phyloP scores from a whole-genome alignment of 2,113 vertebrate species.

The Oplegnathus fasciatus region DNA sequence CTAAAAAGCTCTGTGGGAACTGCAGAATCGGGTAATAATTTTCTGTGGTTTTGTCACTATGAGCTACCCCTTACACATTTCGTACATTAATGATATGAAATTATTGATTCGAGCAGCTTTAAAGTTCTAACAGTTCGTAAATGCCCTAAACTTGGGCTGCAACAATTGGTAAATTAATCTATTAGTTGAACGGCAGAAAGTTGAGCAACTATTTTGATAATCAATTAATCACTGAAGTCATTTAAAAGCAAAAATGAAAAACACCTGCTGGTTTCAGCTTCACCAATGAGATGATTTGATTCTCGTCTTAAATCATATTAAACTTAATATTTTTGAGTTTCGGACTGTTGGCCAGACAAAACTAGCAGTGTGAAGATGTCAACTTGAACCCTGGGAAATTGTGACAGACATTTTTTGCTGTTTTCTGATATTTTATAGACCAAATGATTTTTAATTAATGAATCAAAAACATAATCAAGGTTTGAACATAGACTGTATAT shows the following conservation, averaged over 20 bases:
- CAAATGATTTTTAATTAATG: background rate
- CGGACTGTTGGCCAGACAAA: too few relatives aligned
- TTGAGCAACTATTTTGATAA: too few relatives aligned
- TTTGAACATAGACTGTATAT: too few relatives aligned
- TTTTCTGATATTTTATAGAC: background rate
- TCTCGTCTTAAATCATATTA: too few relatives aligned
- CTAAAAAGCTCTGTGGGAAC: too few relatives aligned
- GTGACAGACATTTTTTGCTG: background rate
- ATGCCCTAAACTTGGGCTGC: background rate
- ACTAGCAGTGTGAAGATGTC: too few relatives aligned
- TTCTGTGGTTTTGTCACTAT: background rate
- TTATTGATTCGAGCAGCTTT: background rate
- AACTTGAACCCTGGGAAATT: background rate
- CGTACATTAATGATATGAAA: background rate
- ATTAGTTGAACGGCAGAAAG: too few relatives aligned
- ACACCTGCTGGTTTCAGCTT: background rate
- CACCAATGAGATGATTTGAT: too few relatives aligned
- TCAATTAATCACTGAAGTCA: background rate
- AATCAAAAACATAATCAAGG: background rate
- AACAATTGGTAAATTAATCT: background rate
- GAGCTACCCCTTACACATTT: background rate
- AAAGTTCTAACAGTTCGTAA: background rate
- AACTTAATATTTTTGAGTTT: too few relatives aligned
- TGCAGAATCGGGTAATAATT: background rate
- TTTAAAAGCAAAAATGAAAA: background rate